A percentile compares a stretch with the other conserved stretches of the same genome.
Evolutionary conservation across 2,888 invertebrate genomes (phyloP).

Genomic region (Galeopsomyia nigrocyanea): DNA sequence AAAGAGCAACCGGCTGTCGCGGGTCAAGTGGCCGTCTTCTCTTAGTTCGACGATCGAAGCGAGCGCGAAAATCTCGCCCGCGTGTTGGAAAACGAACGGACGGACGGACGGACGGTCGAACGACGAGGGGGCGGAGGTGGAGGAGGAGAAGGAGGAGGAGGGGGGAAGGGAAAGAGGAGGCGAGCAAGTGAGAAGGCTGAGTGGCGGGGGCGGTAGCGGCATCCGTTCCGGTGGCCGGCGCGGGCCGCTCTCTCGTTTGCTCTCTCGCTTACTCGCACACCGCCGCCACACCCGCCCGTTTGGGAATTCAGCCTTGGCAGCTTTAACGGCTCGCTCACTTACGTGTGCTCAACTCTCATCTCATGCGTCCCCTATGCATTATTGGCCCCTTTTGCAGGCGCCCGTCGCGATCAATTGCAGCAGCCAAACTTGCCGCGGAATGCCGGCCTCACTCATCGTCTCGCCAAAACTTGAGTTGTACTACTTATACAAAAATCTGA

Average conservation of each 20-base stretch:
- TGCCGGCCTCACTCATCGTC: too few relatives aligned
- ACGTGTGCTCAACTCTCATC: slow-evolving; percentile 44
- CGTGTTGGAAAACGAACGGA: slow-evolving; percentile 39
- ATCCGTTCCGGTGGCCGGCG: slow-evolving; percentile 64
- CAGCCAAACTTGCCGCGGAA: too few relatives aligned
- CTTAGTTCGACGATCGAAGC: slow-evolving; percentile 33
- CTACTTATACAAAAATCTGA: too few relatives aligned
- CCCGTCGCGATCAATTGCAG: too few relatives aligned
- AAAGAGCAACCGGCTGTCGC: neutral
- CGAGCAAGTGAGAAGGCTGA: slow-evolving; percentile 39
- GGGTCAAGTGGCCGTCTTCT: neutral
- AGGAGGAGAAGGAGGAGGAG: slow-evolving; percentile 6
- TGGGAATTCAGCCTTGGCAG: slow-evolving; percentile 63
- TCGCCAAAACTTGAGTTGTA: too few relatives aligned
- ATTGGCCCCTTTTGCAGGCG: too few relatives aligned
- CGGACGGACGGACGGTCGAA: slow-evolving; percentile 35
- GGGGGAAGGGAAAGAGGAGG: slow-evolving; percentile 23
- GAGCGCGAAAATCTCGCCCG: slow-evolving; percentile 45
- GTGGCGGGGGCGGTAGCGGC: slow-evolving; percentile 52
- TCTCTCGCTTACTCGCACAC: neutral
- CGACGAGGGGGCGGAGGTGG: slow-evolving; percentile 16
- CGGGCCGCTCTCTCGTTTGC: slow-evolving; percentile 57
- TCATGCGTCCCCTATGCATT: too few relatives aligned
- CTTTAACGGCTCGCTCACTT: slow-evolving; percentile 55
- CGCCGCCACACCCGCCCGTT: slow-evolving; percentile 69